phyloP scores from a whole-genome alignment of 2,888 invertebrate species.

The Apamea epomidion region DNA sequence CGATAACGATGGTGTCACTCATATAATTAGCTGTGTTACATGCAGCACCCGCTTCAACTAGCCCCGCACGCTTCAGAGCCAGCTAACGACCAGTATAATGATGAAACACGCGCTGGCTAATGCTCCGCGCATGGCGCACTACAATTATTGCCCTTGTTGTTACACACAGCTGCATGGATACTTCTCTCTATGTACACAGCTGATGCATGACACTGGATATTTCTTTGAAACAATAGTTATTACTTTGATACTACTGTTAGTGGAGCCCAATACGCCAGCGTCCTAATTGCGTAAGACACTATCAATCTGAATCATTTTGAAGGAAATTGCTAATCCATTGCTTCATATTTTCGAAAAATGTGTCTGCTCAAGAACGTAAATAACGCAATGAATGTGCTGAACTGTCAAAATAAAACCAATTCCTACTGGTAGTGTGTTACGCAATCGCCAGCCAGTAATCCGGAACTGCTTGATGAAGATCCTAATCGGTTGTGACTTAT shows the following conservation, averaged over 20 bases:
- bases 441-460: no score
- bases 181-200: slow-evolving; percentile 3
- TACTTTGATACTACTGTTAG: not conserved
- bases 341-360: no score
- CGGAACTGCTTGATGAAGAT: no score
- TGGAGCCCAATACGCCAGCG: no score
- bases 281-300: no score
- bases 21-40: not conserved
- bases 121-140: slow-evolving; percentile 50
- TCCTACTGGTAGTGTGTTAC: no score
- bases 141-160: slow-evolving; percentile 46
- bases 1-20: not conserved
- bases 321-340: no score
- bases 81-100: slow-evolving; percentile 62
- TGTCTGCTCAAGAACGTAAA: no score
- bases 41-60: slow-evolving; percentile 11
- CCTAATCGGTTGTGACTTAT: no score
- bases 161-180: not conserved
- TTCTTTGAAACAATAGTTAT: slow-evolving; percentile 19
- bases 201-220: slow-evolving; percentile 13
- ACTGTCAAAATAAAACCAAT: no score
- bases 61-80: slow-evolving; percentile 2
- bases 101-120: slow-evolving; percentile 61
- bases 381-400: no score
- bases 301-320: no score